phyloP scores from a whole-genome alignment of 1,140 invertebrate genomes.

The Lethrus apterus region DNA sequence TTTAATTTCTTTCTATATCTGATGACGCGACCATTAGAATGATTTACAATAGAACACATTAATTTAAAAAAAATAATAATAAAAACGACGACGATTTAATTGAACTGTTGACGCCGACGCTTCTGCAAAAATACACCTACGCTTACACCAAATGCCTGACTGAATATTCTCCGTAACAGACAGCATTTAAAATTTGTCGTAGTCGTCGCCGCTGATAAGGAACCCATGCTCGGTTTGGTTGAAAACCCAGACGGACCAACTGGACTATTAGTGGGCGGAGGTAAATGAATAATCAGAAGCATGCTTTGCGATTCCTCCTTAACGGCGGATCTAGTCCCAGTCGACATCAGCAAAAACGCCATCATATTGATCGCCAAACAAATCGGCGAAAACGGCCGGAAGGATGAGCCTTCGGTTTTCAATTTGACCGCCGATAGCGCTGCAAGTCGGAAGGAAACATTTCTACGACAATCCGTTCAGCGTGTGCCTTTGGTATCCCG shows the following conservation, averaged over 20 bases:
- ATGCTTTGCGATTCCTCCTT: conserved; percentile 57
- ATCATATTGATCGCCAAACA: conserved; percentile 70
- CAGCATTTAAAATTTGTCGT: too few species aligned
- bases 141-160: conserved; percentile 70
- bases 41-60: too few species aligned
- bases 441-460: conserved; percentile 55
- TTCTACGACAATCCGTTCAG: conserved; percentile 56
- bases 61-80: too few species aligned
- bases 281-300: conserved; percentile 71
- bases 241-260: conserved; percentile 92
- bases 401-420: conserved; percentile 19
- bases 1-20: too few species aligned
- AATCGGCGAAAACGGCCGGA: conserved; percentile 44
- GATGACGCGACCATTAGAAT: too few species aligned
- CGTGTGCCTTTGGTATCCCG: conserved; percentile 72
- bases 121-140: conserved; percentile 66
- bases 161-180: too few species aligned
- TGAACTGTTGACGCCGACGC: conserved; percentile 65
- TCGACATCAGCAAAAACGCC: conserved; percentile 72
- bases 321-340: conserved; percentile 67
- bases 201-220: conserved; percentile 62
- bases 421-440: conserved; percentile 40
- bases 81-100: conserved; percentile 63
- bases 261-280: conserved; percentile 66
- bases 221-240: conserved; percentile 79